Evolutionary conservation across 2,888 invertebrate genomes (phyloP).

Genomic region (Agrochola macilenta): DNA sequence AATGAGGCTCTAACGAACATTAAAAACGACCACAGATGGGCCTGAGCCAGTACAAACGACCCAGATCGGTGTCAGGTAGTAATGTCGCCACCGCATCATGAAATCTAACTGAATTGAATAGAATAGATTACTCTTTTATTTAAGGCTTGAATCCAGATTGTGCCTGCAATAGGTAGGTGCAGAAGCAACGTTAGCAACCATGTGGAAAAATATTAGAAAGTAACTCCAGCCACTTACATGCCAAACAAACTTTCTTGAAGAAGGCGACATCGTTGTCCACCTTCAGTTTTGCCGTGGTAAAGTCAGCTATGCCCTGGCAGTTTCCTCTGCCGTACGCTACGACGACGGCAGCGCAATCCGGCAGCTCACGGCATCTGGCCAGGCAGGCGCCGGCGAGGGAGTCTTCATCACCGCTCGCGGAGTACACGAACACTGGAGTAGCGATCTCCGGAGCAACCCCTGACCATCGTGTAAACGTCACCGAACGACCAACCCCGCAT

Average conservation of each 20-base stretch:
- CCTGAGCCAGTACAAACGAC: background rate
- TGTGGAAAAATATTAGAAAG: background rate
- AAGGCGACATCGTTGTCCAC: constrained; percentile 91
- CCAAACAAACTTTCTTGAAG: constrained; percentile 92
- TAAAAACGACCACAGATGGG: background rate
- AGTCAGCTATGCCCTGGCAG: constrained; percentile 85
- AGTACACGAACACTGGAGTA: constrained; percentile 85
- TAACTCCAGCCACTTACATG: constrained; percentile 79
- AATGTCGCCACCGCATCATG: background rate
- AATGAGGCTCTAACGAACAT: background rate
- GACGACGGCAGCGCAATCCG: constrained; percentile 87
- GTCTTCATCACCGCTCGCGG: constrained; percentile 86
- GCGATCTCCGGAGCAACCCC: constrained; percentile 82
- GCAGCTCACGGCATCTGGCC: constrained; percentile 84
- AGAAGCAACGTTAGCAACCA: background rate
- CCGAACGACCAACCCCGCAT: constrained; percentile 76
- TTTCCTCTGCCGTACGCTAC: constrained; percentile 87
- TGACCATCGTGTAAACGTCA: constrained; percentile 84
- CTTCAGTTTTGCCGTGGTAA: constrained; percentile 72
- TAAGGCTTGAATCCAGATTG: background rate
- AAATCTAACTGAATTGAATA: background rate
- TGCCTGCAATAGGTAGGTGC: background rate
- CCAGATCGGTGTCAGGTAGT: background rate
- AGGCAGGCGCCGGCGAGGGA: constrained; percentile 85
- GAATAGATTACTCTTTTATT: background rate